phyloP scores from a whole-genome alignment of 2,797 vertebrate genomes.

The Apodemus agrarius region DNA sequence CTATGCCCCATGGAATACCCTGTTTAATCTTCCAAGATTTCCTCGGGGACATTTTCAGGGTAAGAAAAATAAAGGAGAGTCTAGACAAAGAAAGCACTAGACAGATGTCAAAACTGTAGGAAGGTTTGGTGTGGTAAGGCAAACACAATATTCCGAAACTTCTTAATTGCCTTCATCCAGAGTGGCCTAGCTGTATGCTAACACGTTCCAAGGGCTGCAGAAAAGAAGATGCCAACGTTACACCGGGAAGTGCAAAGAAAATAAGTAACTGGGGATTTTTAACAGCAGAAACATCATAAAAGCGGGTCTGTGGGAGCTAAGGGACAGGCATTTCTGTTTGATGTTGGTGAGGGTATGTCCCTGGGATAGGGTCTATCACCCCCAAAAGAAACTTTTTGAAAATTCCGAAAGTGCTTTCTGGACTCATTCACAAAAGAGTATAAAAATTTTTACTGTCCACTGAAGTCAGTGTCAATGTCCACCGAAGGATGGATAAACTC shows the following conservation, averaged over 20 bases:
- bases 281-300: constrained; percentile 49
- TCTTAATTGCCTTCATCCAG: not conserved
- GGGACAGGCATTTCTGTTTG: constrained; percentile 3
- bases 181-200: not conserved
- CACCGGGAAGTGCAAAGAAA: not conserved
- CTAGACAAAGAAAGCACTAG: constrained; percentile 10
- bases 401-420: constrained; percentile 66
- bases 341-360: constrained; percentile 32
- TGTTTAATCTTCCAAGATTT: constrained; percentile 9
- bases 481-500: constrained; percentile 63
- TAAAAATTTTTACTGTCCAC: constrained; percentile 67
- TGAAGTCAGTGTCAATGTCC: constrained; percentile 55
- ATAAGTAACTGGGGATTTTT: not conserved
- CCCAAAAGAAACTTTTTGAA: constrained; percentile 75
- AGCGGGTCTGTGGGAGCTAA: not conserved
- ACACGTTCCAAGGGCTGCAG: not conserved
- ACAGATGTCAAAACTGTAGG: constrained; percentile 7
- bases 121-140: not conserved
- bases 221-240: not conserved
- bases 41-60: not conserved
- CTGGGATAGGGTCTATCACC: constrained; percentile 50
- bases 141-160: not conserved
- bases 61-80: not conserved
- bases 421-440: constrained; percentile 71
- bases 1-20: not conserved